These are phyloP conservation scores for Lottia scabra DNA, from an alignment of 2,888 invertebrate species.

Conservation along the genomic window DNA sequence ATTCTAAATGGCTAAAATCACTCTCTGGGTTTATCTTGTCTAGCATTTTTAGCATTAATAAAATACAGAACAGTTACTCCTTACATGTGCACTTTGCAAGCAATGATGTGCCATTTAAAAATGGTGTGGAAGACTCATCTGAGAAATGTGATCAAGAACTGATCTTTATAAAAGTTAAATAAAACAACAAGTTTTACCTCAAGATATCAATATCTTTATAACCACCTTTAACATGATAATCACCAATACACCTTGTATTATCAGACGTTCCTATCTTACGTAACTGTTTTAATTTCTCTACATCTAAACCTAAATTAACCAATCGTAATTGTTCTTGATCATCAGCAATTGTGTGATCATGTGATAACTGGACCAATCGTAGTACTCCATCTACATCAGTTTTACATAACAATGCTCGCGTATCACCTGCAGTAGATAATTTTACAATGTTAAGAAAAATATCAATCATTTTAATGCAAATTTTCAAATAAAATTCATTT, in stretches of 20 bases:
- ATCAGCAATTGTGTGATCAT: constrained; percentile 86
- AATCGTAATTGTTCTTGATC: constrained; percentile 86
- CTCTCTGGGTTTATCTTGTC: no score
- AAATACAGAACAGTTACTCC: no score
- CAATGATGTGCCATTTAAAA: no score
- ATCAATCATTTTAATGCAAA: no score
- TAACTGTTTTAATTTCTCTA: constrained; percentile 78
- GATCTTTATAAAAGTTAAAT: no score
- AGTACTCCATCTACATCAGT: constrained; percentile 83
- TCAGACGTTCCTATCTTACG: constrained; percentile 76
- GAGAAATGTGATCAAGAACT: no score
- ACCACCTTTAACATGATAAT: constrained; percentile 87
- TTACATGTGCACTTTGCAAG: no score
- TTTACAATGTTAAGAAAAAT: no score
- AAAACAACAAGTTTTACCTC: constrained; percentile 52
- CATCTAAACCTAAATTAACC: constrained; percentile 81
- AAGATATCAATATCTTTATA: constrained; percentile 86
- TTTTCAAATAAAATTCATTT: no score
- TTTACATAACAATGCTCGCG: constrained; percentile 83
- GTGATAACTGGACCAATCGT: constrained; percentile 83
- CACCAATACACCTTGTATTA: constrained; percentile 88
- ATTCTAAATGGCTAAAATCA: no score
- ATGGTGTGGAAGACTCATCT: no score
- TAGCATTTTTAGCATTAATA: no score
- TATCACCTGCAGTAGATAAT: constrained; percentile 71